Conservation (phyloP, 2,797 vertebrate species). For the Helostoma temminkii region DNA sequence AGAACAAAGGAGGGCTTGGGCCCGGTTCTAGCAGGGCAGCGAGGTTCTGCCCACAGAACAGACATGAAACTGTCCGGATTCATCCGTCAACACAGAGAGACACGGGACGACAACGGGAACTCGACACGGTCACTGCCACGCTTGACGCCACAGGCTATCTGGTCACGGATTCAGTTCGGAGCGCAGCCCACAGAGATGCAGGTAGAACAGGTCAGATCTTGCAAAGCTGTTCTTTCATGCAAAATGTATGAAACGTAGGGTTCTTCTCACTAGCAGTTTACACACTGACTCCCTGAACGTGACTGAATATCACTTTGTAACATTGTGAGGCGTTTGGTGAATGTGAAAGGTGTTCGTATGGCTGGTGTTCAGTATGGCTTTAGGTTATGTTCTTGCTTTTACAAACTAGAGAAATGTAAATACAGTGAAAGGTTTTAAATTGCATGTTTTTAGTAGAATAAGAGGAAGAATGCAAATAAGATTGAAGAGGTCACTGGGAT, state of each 20-base stretch:
- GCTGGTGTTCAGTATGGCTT: slow-evolving; percentile 81
- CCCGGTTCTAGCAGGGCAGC: slow-evolving; percentile 83
- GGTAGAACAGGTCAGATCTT: slow-evolving; percentile 8
- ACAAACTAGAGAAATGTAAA: slow-evolving; percentile 25
- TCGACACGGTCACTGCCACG: slow-evolving; percentile 17
- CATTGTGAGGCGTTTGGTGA: slow-evolving; percentile 21
- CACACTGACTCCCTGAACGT: slow-evolving; percentile 64
- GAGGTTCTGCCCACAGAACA: slow-evolving; percentile 82
- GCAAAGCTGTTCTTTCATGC: slow-evolving; percentile 12
- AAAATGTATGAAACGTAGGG: slow-evolving; percentile 10
- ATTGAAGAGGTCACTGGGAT: slow-evolving; percentile 43
- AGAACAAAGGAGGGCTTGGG: slow-evolving; percentile 83
- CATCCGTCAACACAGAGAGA: slow-evolving; percentile 77
- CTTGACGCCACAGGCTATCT: background rate
- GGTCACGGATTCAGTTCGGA: background rate
- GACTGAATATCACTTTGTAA: slow-evolving; percentile 41
- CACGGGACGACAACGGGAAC: slow-evolving; percentile 27
- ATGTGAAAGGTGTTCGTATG: slow-evolving; percentile 51
- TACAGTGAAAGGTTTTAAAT: slow-evolving; percentile 64
- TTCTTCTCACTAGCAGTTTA: background rate
- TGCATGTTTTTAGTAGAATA: slow-evolving; percentile 60
- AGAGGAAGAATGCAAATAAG: slow-evolving; percentile 58
- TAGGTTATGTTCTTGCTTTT: slow-evolving; percentile 29
- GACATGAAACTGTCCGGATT: slow-evolving; percentile 85
- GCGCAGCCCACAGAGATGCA: background rate